Percentiles rank a stretch among this genome's conserved stretches.
Conservation (phyloP, 2,888 invertebrate species). For the Lepidochitona cinerea region DNA sequence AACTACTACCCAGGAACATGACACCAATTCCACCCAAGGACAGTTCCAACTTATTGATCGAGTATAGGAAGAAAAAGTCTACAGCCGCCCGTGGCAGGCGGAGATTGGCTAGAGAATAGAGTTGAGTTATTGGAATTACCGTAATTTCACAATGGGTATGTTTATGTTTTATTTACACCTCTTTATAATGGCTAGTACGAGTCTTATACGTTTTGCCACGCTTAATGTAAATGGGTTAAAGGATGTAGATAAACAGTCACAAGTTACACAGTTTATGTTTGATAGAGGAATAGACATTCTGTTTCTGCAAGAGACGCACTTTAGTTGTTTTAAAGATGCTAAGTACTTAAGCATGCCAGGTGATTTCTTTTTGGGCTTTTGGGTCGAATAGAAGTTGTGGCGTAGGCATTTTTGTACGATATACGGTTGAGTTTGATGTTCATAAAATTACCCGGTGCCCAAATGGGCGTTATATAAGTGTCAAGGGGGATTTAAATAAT, state of each 20-base stretch:
- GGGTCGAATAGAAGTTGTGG: background rate
- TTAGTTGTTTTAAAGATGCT: background rate
- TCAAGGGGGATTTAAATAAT: background rate
- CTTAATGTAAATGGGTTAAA: background rate
- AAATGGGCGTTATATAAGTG: background rate
- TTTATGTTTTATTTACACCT: background rate
- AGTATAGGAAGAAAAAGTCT: no score
- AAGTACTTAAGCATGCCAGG: background rate
- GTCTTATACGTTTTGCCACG: background rate
- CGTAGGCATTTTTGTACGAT: background rate
- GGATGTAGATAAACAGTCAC: background rate
- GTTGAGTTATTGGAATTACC: no score
- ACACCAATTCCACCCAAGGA: no score
- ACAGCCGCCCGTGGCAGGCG: no score
- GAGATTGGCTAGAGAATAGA: no score
- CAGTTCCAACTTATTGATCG: no score
- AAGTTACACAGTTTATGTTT: background rate
- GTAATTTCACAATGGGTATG: slow-evolving; percentile 3
- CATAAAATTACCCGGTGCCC: background rate
- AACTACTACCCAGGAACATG: no score
- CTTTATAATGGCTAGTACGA: background rate
- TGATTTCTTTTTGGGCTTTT: background rate
- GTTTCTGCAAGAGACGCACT: background rate
- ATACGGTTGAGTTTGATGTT: no score
- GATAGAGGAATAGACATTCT: background rate